Conservation (phyloP, 2,888 invertebrate genomes). For the Torymus texanus region DNA sequence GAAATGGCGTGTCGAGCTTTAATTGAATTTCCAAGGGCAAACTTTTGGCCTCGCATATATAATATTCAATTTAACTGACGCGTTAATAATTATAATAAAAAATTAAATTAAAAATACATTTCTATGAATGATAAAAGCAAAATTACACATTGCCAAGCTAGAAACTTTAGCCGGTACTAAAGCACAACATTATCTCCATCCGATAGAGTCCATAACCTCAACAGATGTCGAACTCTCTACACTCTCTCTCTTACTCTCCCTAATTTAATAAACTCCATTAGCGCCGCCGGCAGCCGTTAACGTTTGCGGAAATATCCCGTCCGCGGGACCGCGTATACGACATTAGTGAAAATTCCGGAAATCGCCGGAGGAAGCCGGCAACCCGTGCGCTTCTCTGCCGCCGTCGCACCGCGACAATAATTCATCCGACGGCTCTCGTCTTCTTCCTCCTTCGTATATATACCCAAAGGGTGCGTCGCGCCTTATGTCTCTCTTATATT, state of each 20-base stretch:
- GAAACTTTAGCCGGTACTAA: too few species aligned
- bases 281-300: neutral
- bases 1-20: too few species aligned
- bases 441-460: neutral
- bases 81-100: too few species aligned
- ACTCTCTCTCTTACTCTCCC: neutral
- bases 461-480: slow-evolving; percentile 5
- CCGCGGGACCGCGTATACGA: neutral
- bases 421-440: slow-evolving; percentile 51
- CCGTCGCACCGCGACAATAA: slow-evolving; percentile 45
- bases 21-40: neutral
- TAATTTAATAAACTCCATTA: slow-evolving; percentile 31
- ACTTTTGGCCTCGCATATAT: neutral
- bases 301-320: slow-evolving; percentile 18
- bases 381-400: neutral
- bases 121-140: too few species aligned
- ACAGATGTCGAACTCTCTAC: slow-evolving; percentile 14
- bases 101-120: too few species aligned
- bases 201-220: neutral
- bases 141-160: too few species aligned
- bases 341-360: slow-evolving; percentile 51
- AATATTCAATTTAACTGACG: too few species aligned
- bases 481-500: too few species aligned
- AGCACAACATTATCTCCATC: too few species aligned
- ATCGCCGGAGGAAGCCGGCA: slow-evolving; percentile 29